Percentiles rank a stretch among this genome's conserved stretches.
These are phyloP conservation scores for Latheticus oryzae DNA, from an alignment of 2,888 invertebrate genomes.

Conservation along the genomic window DNA sequence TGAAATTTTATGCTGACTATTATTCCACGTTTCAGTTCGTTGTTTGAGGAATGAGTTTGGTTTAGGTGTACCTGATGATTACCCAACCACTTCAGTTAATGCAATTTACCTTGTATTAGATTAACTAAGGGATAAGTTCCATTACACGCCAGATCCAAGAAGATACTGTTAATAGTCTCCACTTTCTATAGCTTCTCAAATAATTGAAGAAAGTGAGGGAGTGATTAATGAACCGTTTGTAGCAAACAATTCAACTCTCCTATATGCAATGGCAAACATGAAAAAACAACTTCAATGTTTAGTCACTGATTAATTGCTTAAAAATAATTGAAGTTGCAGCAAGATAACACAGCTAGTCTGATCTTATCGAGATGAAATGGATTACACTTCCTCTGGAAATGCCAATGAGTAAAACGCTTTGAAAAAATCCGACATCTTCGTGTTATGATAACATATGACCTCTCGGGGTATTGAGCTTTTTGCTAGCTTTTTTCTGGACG, in stretches of 20 bases:
- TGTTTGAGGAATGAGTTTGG: slow-evolving; percentile 35
- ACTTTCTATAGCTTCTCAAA: slow-evolving; percentile 16
- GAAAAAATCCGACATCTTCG: slow-evolving; percentile 1
- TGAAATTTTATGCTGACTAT: too few species aligned
- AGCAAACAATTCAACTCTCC: slow-evolving; percentile 25
- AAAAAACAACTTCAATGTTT: slow-evolving; percentile 32
- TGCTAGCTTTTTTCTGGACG: slow-evolving; percentile 15
- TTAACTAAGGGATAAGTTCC: slow-evolving; percentile 35
- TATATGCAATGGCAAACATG: slow-evolving; percentile 12
- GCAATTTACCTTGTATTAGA: slow-evolving; percentile 33
- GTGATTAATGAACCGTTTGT: slow-evolving; percentile 22
- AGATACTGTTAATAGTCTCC: slow-evolving; percentile 12
- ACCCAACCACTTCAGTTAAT: slow-evolving; percentile 35
- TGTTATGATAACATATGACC: slow-evolving; percentile 21
- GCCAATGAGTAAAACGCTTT: too few species aligned
- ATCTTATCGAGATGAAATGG: too few species aligned
- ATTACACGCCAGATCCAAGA: slow-evolving; percentile 15
- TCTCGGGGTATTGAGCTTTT: slow-evolving; percentile 6
- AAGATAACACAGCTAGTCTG: too few species aligned
- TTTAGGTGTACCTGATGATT: slow-evolving; percentile 31
- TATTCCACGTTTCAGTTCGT: slow-evolving; percentile 17
- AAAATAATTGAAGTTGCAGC: too few species aligned
- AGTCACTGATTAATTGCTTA: too few species aligned
- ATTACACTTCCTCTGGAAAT: too few species aligned
- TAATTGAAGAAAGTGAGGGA: slow-evolving; percentile 26